Percentiles rank a stretch among this genome's conserved stretches.
Conservation (phyloP, 2,888 invertebrate genomes). For the Cephus pulcher region DNA sequence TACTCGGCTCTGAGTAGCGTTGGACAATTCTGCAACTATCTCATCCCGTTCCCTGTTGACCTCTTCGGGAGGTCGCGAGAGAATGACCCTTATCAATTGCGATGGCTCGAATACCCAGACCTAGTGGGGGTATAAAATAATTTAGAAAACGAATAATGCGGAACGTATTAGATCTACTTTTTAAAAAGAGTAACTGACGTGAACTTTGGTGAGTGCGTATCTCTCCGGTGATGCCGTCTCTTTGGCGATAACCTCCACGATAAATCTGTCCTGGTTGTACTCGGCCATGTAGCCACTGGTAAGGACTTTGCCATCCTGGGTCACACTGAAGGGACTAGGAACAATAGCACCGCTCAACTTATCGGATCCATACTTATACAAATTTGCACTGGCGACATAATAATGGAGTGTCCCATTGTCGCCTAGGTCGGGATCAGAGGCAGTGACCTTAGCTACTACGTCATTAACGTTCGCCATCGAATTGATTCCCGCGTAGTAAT, state of each 20-base stretch:
- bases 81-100: constrained; percentile 84
- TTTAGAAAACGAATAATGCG: constrained; percentile 4
- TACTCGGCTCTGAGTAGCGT: constrained; percentile 81
- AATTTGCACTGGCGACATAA: constrained; percentile 83
- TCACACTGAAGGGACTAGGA: constrained; percentile 87
- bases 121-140: constrained; percentile 64
- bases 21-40: constrained; percentile 78
- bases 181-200: constrained; percentile 71
- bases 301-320: constrained; percentile 76
- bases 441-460: constrained; percentile 79
- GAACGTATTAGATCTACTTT: constrained; percentile 8
- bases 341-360: constrained; percentile 87
- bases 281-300: constrained; percentile 88
- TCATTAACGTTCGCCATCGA: constrained; percentile 83
- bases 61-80: constrained; percentile 84
- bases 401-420: constrained; percentile 87
- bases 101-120: constrained; percentile 91
- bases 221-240: constrained; percentile 84
- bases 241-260: constrained; percentile 85
- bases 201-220: constrained; percentile 80
- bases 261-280: constrained; percentile 89
- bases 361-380: constrained; percentile 82
- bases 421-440: constrained; percentile 85
- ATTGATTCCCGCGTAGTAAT: constrained; percentile 80
- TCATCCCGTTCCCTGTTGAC: constrained; percentile 78